phyloP scores from a whole-genome alignment of 2,113 vertebrate genomes.

The Nibea coibor region DNA sequence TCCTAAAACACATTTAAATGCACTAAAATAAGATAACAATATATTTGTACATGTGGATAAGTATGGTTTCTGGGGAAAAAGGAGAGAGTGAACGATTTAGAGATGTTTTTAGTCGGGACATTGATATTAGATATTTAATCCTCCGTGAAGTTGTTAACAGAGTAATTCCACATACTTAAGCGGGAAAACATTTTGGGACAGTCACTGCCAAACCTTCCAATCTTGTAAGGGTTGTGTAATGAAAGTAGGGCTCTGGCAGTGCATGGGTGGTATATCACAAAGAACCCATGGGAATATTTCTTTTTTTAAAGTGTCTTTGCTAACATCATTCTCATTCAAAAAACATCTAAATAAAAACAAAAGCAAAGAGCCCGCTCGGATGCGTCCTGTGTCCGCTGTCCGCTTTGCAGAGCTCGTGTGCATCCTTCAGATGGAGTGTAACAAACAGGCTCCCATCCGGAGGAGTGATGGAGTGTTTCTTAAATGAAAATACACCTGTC shows the following conservation, averaged over 20 bases:
- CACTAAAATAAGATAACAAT: constrained; percentile 4
- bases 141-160: constrained; percentile 69
- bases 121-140: constrained; percentile 81
- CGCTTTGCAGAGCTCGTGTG: constrained; percentile 29
- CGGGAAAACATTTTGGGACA: constrained; percentile 69
- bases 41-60: background rate
- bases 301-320: constrained; percentile 20
- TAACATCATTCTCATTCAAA: constrained; percentile 18
- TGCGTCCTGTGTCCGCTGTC: constrained; percentile 15
- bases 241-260: constrained; percentile 63
- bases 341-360: constrained; percentile 26
- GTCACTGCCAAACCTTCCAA: constrained; percentile 63
- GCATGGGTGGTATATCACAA: constrained; percentile 32
- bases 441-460: constrained; percentile 70
- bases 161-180: constrained; percentile 77
- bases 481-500: constrained; percentile 89
- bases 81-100: constrained; percentile 18
- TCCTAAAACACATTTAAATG: constrained; percentile 5
- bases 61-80: background rate
- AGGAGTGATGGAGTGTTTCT: constrained; percentile 85
- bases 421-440: constrained; percentile 53
- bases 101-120: constrained; percentile 55
- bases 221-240: constrained; percentile 76
- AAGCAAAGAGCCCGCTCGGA: constrained; percentile 12
- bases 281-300: constrained; percentile 5